Percentiles rank a stretch among this genome's conserved stretches.
These are phyloP conservation scores for Procavia capensis DNA, from an alignment of 2,113 vertebrate genomes.

Conservation along the genomic window DNA sequence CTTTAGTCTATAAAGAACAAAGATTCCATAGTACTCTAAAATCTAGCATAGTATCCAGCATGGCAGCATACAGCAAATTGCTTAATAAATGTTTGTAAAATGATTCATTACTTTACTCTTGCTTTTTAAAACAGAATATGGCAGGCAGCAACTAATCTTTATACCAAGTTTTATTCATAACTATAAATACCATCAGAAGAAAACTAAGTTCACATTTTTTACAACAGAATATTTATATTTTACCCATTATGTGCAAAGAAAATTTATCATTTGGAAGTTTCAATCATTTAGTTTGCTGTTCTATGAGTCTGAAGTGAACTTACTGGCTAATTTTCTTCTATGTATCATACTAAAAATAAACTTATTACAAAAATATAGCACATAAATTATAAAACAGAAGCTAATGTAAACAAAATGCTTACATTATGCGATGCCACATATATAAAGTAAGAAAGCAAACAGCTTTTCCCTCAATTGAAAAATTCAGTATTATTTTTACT, in stretches of 20 bases:
- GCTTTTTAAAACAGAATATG: constrained; percentile 33
- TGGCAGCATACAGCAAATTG: neutral
- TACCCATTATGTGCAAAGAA: neutral
- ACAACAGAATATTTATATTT: neutral
- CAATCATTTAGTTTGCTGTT: neutral
- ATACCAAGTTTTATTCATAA: constrained; percentile 1
- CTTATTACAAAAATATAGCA: neutral
- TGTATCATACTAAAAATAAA: neutral
- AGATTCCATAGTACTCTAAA: neutral
- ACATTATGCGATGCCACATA: neutral
- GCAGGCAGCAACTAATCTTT: neutral
- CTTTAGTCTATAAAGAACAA: neutral
- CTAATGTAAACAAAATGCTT: neutral
- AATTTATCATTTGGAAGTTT: neutral
- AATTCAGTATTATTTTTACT: neutral
- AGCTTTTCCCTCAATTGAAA: neutral
- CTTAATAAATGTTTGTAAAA: neutral
- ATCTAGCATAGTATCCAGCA: neutral
- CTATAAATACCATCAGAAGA: neutral
- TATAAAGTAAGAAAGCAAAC: neutral
- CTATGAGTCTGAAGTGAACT: neutral
- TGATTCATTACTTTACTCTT: neutral
- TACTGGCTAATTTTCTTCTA: neutral
- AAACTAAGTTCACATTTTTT: neutral
- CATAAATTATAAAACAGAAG: neutral